Evolutionary conservation across 2,888 invertebrate species (phyloP), one percentile per base, ranked within the genome.

Genomic region (Ctenicera cuprea): DNA sequence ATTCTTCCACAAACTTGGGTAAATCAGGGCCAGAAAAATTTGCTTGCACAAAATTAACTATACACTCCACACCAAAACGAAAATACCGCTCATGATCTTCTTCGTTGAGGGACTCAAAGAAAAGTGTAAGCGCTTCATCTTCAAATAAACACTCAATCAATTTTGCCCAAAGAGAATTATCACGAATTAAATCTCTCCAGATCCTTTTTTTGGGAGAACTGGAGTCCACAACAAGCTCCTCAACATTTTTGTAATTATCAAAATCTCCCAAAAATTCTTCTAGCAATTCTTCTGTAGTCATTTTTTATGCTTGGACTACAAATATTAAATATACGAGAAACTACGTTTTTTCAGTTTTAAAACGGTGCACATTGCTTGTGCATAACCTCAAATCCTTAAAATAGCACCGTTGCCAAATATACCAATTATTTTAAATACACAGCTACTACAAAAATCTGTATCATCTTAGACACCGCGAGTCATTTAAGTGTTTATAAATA

Each of bases 21-120:
- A 89, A 83, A 50, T 89, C 86, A 3, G 95, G 94, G 0, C 96
- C 94, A 62, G 93, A 93, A 91, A 95, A 97, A 87, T 97, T 97
- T 65, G 89, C 89, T 85, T 95, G 94, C 66, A 95, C 90, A 87
- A 96, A 97, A 26, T 90, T 89, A 62, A 94, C 88, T 30, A 95
- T 87, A 77, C 92, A 89, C 41, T 92, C 89, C 16, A 94, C 88
- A 1, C 92, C 94, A 64, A 91, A 85, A 63, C 88, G 82, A 57
- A 87, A 84, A 71, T 83, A 82, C 16, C 80, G 83, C 12, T 92
- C 84, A 77, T 92, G 85, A 71, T 89, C 86, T 41, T 88, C 84
- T 66, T 84, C 76, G 18, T 79, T 77, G 61, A 82, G 66, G 1
- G 77, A 74, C 30, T 73, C 78, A 43, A 85, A 82, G 66, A 76